These are phyloP conservation scores for Lacerta viridis DNA, from an alignment of 2,797 vertebrate species.

Conservation along the genomic window DNA sequence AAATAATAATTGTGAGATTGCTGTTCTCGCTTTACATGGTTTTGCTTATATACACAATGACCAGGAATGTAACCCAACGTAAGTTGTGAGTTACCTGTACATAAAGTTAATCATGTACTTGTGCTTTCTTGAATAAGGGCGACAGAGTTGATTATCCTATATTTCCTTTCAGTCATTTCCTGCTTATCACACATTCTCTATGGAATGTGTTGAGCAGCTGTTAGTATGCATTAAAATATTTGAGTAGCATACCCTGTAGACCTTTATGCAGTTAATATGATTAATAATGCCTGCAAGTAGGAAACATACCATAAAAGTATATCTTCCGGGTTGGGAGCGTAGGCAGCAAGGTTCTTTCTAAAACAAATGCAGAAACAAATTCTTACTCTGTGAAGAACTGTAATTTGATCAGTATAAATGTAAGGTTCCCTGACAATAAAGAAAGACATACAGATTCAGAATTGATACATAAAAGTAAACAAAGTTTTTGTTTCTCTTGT, in stretches of 20 bases:
- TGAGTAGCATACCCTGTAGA: background rate
- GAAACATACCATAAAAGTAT: constrained; percentile 20
- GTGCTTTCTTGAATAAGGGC: background rate
- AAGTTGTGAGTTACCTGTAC: background rate
- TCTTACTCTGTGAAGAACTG: constrained; percentile 43
- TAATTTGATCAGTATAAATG: constrained; percentile 37
- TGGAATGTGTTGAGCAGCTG: constrained; percentile 56
- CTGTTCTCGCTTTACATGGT: background rate
- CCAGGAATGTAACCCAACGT: no score
- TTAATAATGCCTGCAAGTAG: background rate
- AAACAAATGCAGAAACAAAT: background rate
- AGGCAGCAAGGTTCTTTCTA: constrained; percentile 12
- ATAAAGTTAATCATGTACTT: background rate
- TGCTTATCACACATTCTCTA: constrained; percentile 34
- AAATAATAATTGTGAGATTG: background rate
- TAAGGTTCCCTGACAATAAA: no score
- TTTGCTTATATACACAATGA: no score
- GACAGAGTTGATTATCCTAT: constrained; percentile 34
- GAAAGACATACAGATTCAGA: constrained; percentile 2
- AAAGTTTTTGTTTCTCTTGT: constrained; percentile 44
- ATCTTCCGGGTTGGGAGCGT: constrained; percentile 30
- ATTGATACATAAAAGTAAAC: constrained; percentile 44
- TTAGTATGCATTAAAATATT: constrained; percentile 52
- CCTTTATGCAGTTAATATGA: background rate
- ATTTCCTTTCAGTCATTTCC: constrained; percentile 54